Conservation (phyloP, 1,140 invertebrate genomes). For the Cherax quadricarinatus region DNA sequence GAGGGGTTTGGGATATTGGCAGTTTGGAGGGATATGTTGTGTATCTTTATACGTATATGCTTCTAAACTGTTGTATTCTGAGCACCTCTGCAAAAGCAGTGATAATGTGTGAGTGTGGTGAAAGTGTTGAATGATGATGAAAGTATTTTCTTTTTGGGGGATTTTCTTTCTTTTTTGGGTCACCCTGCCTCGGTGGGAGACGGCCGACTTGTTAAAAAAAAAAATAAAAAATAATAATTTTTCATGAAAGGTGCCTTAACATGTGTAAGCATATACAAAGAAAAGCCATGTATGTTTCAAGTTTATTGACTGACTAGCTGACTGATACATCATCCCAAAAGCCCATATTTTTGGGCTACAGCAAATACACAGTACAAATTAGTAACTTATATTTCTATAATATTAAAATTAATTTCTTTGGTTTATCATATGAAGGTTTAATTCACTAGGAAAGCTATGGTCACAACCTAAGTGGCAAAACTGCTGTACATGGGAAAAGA, state of each 20-base stretch:
- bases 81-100: no score
- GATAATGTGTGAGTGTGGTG: no score
- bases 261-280: neutral
- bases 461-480: slow-evolving; percentile 43
- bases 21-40: no score
- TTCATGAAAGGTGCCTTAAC: neutral
- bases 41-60: no score
- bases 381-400: slow-evolving; percentile 34
- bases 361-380: slow-evolving; percentile 51
- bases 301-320: slow-evolving; percentile 57
- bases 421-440: slow-evolving; percentile 49
- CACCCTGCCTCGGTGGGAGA: no score
- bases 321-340: slow-evolving; percentile 41
- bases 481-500: neutral
- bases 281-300: neutral
- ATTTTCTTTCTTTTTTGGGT: no score
- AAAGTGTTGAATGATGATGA: no score
- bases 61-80: no score
- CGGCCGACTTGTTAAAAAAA: no score
- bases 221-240: neutral
- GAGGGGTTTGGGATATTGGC: no score
- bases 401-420: slow-evolving; percentile 57
- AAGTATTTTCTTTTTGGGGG: no score
- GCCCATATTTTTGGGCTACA: slow-evolving; percentile 17
- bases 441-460: slow-evolving; percentile 34